Base-by-base conservation (phyloP, 1,140 invertebrate genomes). In the Stratiolaelaps scimitus region DNA sequence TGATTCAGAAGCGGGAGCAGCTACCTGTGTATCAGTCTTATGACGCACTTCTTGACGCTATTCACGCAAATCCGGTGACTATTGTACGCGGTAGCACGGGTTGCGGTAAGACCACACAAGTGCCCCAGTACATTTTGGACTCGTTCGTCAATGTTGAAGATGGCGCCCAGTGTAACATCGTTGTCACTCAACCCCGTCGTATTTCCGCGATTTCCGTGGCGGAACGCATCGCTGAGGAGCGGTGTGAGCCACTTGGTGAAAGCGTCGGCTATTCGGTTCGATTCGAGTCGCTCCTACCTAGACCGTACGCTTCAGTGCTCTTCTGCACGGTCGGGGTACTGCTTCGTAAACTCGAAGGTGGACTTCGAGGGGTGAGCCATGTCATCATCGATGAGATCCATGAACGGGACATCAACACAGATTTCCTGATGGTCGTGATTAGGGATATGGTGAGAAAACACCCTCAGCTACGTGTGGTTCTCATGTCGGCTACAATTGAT, bases 401-500 rank as follows among this genome's bases (percentile, higher is more conserved):
- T 73, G 93, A 98, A 75, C 79, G 94, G 45, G 93, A 98, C 75
- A 88, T 93, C 0, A 95, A 96, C 75, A 90, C 88, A 30, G 95
- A 98, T 75, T 98, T 98, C 72, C 83, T 97, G 6, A 81, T 98
- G 77, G 91, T 95, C 47, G 83, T 95, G 0, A 77, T 98, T 0
- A 79, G 90, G 28, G 91, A 98, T 74, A 92, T 95, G 83, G 82
- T 96, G 1, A 84, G 86, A 67, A 84, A 84, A 0, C 92, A 91
- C 74, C 88, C 88, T 0, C 88, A 94, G 72, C 73, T 97, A 15
- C 81, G 89, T 66, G 81, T 98, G 5, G 90, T 98, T 71, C 80
- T 98, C 23, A 98, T 98, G 93, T 96, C 92, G 6, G 94, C 95
- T 4, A 95, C 94, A 0, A 89, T 98, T 66, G 91, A 95, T 72